Evolutionary conservation across 2,113 vertebrate genomes (phyloP), one percentile per base, ranked within the genome.

Genomic region (Menidia beryllina): DNA sequence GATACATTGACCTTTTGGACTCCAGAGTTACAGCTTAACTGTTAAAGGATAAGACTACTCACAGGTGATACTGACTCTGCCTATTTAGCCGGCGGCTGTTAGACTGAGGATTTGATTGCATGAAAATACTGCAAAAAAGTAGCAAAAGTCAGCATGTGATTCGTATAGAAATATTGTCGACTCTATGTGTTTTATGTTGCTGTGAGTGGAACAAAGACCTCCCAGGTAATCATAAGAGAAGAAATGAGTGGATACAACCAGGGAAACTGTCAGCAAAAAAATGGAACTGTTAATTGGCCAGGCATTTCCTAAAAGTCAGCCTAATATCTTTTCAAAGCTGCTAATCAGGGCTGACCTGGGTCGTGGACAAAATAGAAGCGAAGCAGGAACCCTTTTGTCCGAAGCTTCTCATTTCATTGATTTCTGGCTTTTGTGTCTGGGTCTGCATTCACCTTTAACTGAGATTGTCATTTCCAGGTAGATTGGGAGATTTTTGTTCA

Each of bases 1-100:
- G 27, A 41, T 71, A 14, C 59, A 73, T 77, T 59, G 59, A 79
- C 59, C 53, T 51, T 47, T 34, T 38, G 63, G 76, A 52, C 54
- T 65, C 61, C 45, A 54, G 65, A 76, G 62, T 57, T 26, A 45
- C 54, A 48, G 34, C 53, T 72, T 26, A 55, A 57, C 49, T 66
- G 48, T n/a, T 41, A 48, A 24, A 57, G 47, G 59, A 72, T 50
- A 64, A 58, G 64, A 55, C 41, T 45, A 45, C 59, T 53, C 39
- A 20, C 20, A 17, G 30, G 21, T 45, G 12, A 27, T 47, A 71
- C 65, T 53, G 59, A 39, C 19, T 20, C 51, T 69, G 39, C 26
- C 36, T 64, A 6, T 51, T 25, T 69, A 36, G 59, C 23, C 60
- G 69, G 67, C 50, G 56, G 55, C 24, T 66, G 41, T 61, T 30